Base-by-base conservation (phyloP, 2,797 vertebrate genomes). In the Hipposideros larvatus region DNA sequence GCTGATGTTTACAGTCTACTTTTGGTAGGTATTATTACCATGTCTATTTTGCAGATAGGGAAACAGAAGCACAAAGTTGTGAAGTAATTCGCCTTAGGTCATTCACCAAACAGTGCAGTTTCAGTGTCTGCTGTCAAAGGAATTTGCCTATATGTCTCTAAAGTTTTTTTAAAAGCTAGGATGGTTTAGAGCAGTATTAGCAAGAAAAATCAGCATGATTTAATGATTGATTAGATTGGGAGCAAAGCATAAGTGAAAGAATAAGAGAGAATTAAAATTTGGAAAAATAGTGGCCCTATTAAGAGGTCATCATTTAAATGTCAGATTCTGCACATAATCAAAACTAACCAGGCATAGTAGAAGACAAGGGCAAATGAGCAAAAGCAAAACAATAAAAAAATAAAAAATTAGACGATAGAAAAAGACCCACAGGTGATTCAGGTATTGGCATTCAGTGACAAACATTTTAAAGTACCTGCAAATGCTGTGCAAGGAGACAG, bases 361-460 rank as follows among this genome's bases (percentile, higher is more conserved):
- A 90, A 51, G 15, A 78, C 19, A 90, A 87, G 18, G 41, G 5
- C 80, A 83, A 6, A 46, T 19, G 31, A 92, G 15, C 41, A 90
- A 94, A 96, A 78, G 14, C 48, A 93, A 96, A 94, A 74, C 6
- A 53, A 77, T 37, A 55, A 79, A 92, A 68, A 31, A 57, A 46
- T 11, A 2, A 73, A 79, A 18, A 71, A 70, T 46, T 31, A 75
- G 14, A 48, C 7, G n/a, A 84, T 43, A 74, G 73, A 26, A 73
- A 37, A 83, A 90, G 26, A 93, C 22, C 41, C 15, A 57, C 0
- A 57, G 70, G 11, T 10, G 18, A 9, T 83, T 83, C 43, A 73
- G 55, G 75, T 55, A 71, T 48, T 70, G 41, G 4, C 13, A 31
- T 46, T 84, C 34, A 48, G 9, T 77, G 34, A 71, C 41, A 90